These are phyloP conservation scores for Psophia crepitans DNA, from an alignment of 2,113 vertebrate genomes.

Conservation along the genomic window DNA sequence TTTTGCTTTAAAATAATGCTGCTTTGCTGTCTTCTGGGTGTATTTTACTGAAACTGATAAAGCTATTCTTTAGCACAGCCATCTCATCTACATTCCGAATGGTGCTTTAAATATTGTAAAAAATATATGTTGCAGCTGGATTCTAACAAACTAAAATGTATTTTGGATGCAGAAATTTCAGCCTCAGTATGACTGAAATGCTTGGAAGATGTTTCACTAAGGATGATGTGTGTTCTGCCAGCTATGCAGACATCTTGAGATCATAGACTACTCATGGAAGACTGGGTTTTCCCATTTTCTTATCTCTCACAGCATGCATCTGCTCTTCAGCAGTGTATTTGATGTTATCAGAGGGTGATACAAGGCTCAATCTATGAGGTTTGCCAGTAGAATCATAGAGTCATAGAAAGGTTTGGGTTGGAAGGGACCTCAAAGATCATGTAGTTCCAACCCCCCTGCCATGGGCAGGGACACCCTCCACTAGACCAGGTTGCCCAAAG, in stretches of 20 bases:
- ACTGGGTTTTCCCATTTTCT: background rate
- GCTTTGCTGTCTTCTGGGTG: background rate
- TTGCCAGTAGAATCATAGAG: too few species aligned
- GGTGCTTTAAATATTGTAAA: background rate
- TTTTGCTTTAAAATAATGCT: slow-evolving; percentile 6
- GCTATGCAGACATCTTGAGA: background rate
- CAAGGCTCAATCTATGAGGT: background rate
- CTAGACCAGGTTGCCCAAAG: too few species aligned
- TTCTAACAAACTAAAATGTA: background rate
- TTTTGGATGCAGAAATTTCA: background rate
- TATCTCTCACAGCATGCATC: background rate
- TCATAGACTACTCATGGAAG: background rate
- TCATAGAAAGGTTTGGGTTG: too few species aligned
- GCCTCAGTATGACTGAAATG: background rate
- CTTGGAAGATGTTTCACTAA: background rate
- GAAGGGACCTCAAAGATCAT: too few species aligned
- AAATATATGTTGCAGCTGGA: background rate
- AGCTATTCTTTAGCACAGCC: background rate
- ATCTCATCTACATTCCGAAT: slow-evolving; percentile 7
- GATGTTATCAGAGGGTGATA: background rate
- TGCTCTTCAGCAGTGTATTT: background rate
- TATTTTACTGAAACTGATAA: slow-evolving; percentile 2
- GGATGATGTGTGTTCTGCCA: background rate
- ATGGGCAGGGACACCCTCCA: too few species aligned
- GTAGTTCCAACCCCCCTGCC: too few species aligned